A percentile compares a stretch with the other conserved stretches of the same genome.
These are phyloP conservation scores for Caerostris extrusa DNA, from an alignment of 1,140 invertebrate genomes.

Conservation along the genomic window DNA sequence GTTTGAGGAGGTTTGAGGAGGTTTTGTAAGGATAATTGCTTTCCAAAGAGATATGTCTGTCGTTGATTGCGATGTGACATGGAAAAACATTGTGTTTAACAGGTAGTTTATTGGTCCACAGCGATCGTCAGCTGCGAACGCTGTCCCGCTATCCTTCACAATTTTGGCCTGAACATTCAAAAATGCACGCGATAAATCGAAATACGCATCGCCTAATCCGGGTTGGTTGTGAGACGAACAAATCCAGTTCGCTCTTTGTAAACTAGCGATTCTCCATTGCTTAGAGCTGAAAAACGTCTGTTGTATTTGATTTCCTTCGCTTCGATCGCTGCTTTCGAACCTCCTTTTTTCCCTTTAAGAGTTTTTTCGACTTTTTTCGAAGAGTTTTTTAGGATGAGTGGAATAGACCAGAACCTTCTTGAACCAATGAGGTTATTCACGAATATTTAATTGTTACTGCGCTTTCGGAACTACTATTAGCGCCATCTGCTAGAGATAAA, in stretches of 20 bases:
- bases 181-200: background rate
- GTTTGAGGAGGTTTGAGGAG: too few relatives aligned
- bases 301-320: background rate
- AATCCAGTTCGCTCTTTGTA: background rate
- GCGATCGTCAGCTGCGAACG: background rate
- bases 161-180: slow-evolving; percentile 11
- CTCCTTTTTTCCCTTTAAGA: background rate
- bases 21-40: slow-evolving; percentile 25
- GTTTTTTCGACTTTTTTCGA: too few relatives aligned
- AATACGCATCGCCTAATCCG: too few relatives aligned
- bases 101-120: background rate
- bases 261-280: background rate
- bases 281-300: slow-evolving; percentile 4
- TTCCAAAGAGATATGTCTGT: background rate
- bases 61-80: background rate
- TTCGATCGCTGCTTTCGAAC: too few relatives aligned
- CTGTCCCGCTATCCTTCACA: too few relatives aligned
- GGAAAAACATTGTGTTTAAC: background rate
- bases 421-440: too few relatives aligned
- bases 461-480: too few relatives aligned
- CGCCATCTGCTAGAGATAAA: too few relatives aligned
- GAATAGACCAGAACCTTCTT: too few relatives aligned
- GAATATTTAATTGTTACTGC: too few relatives aligned
- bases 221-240: background rate
- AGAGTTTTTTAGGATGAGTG: too few relatives aligned